Base-by-base conservation (phyloP, 2,113 vertebrate species). In the Pogonocichla stellata region DNA sequence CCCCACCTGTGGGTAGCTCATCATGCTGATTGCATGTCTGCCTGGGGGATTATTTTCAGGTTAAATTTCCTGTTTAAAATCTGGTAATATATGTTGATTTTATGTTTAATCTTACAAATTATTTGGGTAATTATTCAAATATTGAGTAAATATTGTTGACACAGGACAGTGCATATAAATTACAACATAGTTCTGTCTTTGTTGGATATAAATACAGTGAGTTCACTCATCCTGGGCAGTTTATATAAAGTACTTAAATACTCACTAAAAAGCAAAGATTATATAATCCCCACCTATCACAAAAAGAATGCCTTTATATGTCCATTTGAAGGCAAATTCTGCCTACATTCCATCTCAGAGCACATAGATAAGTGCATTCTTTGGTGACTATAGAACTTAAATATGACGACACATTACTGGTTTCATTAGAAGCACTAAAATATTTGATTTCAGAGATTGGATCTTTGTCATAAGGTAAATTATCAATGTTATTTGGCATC, bases 401-500 rank as follows among this genome's bases (percentile, higher is more conserved):
- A 81, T 73, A 60, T 36, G 22, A 77, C 74, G 61, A 64, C 18
- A 47, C 9, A 31, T n/a, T 79, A 71, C 50, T 47, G 7, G 8
- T 80, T 90, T 88, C 60, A 67, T 57, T 88, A 80, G 71, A 93
- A 90, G 4, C 57, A 40, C 29, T 65, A 42, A 83, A 84, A 88
- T 79, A 66, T 18, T 95, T 80, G 0, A 66, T 90, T 93, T 90
- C 64, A 74, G 48, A 71, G 57, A 60, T 34, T 36, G 36, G 14
- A 73, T 94, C 72, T 80, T 90, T 88, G 61, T 83, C 79, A 57
- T 14, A 60, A 80, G 23, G 43, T 90, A 95, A 86, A 90, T 95
- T 92, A 94, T 88, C 94, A 96, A 92, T 66, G 16, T 15, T 88
- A 84, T 88, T 84, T 91, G 65, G 72, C 71, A 79, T 86, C 77